Conservation (phyloP, 2,888 invertebrate genomes). For the Cryptocephalus primarius region DNA sequence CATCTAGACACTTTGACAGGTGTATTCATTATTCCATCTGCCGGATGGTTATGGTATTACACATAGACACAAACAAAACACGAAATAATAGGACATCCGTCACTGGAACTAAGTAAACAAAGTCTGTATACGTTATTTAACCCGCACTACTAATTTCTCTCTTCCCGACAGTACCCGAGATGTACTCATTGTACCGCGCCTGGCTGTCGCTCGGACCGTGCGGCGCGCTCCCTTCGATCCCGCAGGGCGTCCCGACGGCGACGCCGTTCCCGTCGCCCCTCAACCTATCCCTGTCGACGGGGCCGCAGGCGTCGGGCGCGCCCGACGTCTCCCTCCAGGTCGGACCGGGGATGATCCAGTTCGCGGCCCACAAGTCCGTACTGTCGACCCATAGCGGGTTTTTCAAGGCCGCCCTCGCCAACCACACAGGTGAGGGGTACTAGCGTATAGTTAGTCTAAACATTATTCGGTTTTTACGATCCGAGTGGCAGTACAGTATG, state of each 20-base stretch:
- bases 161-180: constrained; percentile 8
- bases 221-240: constrained; percentile 16
- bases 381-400: constrained; percentile 61
- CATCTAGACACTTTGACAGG: too few relatives aligned
- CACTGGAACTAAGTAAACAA: too few relatives aligned
- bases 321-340: constrained; percentile 56
- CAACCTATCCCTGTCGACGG: constrained; percentile 18
- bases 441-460: too few relatives aligned
- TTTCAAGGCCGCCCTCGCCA: constrained; percentile 50
- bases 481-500: too few relatives aligned
- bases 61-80: too few relatives aligned
- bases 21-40: too few relatives aligned
- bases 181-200: constrained; percentile 39
- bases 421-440: constrained; percentile 25
- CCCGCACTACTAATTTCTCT: too few relatives aligned
- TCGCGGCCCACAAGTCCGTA: constrained; percentile 56
- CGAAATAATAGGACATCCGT: too few relatives aligned
- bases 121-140: too few relatives aligned
- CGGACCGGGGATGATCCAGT: constrained; percentile 50
- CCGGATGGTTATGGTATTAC: too few relatives aligned
- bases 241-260: constrained; percentile 11
- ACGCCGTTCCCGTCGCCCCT: constrained; percentile 19
- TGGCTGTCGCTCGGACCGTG: constrained; percentile 35
- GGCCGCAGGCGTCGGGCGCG: constrained; percentile 15
- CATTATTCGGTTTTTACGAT: too few relatives aligned